Conservation (phyloP, 1,140 invertebrate species). For the Metopolophium dirhodum region DNA sequence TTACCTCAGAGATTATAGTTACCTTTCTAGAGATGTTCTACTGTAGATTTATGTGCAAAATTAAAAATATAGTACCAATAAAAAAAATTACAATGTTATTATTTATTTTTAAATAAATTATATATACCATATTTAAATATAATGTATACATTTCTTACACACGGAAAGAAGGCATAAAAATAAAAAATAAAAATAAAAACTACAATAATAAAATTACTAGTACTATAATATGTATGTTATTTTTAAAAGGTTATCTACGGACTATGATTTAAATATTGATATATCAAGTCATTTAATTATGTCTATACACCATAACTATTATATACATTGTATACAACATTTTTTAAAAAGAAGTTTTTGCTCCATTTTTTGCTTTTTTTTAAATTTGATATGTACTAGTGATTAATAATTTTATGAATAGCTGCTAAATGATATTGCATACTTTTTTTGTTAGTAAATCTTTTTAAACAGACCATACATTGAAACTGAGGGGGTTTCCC, state of each 20-base stretch:
- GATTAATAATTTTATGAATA: slow-evolving; percentile 38
- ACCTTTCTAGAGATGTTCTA: not conserved
- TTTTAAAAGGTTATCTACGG: no score
- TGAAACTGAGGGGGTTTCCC: slow-evolving; percentile 66
- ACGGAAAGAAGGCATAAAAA: not conserved
- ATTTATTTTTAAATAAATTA: not conserved
- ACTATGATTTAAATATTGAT: no score
- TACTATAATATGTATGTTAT: no score
- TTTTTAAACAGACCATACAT: slow-evolving; percentile 64
- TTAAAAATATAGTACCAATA: no score
- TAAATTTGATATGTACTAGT: not conserved
- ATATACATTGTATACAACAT: not conserved
- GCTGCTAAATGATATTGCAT: slow-evolving; percentile 31
- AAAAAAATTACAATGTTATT: not conserved
- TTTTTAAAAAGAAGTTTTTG: no score
- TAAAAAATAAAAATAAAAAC: not conserved
- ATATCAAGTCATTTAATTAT: not conserved
- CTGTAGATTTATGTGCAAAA: not conserved
- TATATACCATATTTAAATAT: not conserved
- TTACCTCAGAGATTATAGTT: no score
- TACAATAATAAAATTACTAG: not conserved
- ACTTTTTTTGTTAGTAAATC: slow-evolving; percentile 49
- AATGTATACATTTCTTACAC: not conserved
- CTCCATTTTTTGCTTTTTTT: not conserved
- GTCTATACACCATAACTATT: not conserved